These are phyloP conservation scores for Bungarus multicinctus DNA, from an alignment of 2,113 vertebrate genomes.

Conservation along the genomic window DNA sequence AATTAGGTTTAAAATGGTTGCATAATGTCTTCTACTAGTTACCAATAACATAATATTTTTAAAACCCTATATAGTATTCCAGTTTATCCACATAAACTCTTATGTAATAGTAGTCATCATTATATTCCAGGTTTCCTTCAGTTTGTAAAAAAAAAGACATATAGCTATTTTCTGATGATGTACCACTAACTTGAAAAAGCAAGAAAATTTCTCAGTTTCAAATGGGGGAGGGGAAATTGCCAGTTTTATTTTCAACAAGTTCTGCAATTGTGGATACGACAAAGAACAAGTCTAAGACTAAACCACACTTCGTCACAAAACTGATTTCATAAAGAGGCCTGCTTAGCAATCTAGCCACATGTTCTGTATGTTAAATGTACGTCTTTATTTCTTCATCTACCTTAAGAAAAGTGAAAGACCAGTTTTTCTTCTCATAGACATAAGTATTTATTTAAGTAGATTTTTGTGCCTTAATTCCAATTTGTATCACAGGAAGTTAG, in stretches of 20 bases:
- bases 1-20: not conserved
- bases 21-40: not conserved
- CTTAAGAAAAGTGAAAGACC: not conserved
- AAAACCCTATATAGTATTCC: not conserved
- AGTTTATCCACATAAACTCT: not conserved
- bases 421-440: not conserved
- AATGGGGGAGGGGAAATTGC: not conserved
- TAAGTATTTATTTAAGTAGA: not conserved
- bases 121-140: not conserved
- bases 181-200: not conserved
- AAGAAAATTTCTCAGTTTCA: not conserved
- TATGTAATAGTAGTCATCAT: not conserved
- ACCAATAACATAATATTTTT: not conserved
- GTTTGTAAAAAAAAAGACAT: not conserved
- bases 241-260: not conserved
- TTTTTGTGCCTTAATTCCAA: not conserved
- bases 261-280: not conserved
- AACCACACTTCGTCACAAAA: not conserved
- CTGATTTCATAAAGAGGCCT: not conserved
- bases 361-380: not conserved
- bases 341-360: not conserved
- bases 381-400: not conserved
- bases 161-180: not conserved
- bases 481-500: not conserved
- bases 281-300: not conserved